A percentile compares a stretch with the other conserved stretches of the same genome.
Conservation (phyloP, 2,113 vertebrate genomes). For the Litocranius walleri region DNA sequence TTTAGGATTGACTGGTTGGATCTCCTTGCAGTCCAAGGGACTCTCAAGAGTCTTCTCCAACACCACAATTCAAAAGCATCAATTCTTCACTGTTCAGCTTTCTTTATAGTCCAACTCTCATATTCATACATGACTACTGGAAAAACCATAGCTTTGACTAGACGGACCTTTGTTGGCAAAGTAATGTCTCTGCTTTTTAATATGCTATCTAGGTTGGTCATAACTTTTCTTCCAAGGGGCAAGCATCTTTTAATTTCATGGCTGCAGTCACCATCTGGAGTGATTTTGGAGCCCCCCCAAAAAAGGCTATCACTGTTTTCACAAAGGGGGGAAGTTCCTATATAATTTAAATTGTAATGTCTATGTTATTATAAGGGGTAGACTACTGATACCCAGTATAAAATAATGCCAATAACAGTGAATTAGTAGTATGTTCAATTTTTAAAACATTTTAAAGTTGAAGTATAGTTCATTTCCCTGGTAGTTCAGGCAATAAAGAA, state of each 20-base stretch:
- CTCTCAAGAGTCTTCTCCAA: neutral
- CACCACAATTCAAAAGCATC: neutral
- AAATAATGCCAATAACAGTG: neutral
- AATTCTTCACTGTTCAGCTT: neutral
- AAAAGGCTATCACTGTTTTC: neutral
- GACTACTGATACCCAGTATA: neutral
- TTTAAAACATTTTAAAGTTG: neutral
- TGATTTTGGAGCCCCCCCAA: neutral
- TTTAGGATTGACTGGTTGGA: neutral
- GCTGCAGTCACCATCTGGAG: neutral
- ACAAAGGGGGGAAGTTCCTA: neutral
- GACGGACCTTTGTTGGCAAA: neutral
- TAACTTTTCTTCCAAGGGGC: neutral
- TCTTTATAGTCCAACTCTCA: neutral
- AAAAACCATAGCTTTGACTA: neutral
- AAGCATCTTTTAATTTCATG: neutral
- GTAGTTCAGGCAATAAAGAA: neutral
- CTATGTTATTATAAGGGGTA: neutral
- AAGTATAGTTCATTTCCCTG: neutral
- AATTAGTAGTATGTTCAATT: neutral
- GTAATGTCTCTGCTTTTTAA: neutral
- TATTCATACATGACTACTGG: neutral
- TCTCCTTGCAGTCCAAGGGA: neutral
- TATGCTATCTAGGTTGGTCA: neutral
- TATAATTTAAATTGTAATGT: neutral